Base-by-base conservation (phyloP, 2,113 vertebrate genomes). In the Istiophorus platypterus region DNA sequence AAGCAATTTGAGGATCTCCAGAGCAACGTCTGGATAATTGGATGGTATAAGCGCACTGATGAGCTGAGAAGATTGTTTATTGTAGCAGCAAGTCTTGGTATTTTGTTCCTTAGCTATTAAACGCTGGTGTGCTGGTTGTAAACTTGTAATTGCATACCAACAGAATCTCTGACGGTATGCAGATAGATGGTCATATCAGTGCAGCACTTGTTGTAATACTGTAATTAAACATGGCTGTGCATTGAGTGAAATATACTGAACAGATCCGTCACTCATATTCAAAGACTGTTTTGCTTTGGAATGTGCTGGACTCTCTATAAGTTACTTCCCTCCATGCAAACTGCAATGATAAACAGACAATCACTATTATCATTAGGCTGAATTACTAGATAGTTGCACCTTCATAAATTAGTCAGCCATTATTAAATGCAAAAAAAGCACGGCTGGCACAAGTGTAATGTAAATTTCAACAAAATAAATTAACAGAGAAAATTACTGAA, bases 371-470 rank as follows among this genome's bases (percentile, higher is more conserved):
- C 47, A 58, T 66, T 29, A 45, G 7, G 34, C 39, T 31, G 17
- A 72, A 72, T 76, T 29, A 52, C 45, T 58, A 47, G 26, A 59
- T 73, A 73, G 29, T 52, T 69, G 39, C 17, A 37, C 20, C 31
- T 26, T 37, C 58, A 80, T 49, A 47, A 70, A 67, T 74, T 31
- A 64, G 65, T 59, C 26, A 77, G 20, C 52, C 26, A 39, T 64
- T 65, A 58, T 75, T 75, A 68, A 85, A 76, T 78, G 78, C 70
- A 71, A 29, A 26, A 83, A 29, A n/a, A 70, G 59, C 39, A 65
- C 24, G 24, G 24, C 70, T 81, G 69, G 22, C 37, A 67, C 64
- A 63, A 66, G 66, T 37, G 24, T 51, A 29, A 49, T 67, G 34
- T 67, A n/a, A 27, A 80, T 73, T 54, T 15, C 18, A 73, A 73